Conservation (phyloP, 2,113 vertebrate genomes). For the Neomonachus schauinslandi region DNA sequence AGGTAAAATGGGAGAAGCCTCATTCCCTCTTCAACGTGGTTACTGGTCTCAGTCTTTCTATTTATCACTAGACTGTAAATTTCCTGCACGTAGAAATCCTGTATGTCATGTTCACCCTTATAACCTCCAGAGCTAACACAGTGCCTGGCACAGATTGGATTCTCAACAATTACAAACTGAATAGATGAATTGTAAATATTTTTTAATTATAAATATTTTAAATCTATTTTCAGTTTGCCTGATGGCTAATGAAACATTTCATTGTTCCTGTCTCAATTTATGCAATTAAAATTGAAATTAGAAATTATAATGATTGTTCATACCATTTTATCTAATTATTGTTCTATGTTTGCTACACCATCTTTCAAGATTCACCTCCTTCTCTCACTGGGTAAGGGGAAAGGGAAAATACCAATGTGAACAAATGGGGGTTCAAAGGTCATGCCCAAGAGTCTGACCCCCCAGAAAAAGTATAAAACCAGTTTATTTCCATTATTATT, state of each 20-base stretch:
- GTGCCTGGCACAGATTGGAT: neutral
- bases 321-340: constrained; percentile 1
- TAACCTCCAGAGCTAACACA: neutral
- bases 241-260: constrained; percentile 1
- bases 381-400: neutral
- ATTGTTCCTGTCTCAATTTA: neutral
- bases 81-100: neutral
- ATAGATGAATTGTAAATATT: constrained; percentile 36
- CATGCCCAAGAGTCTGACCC: neutral
- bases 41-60: neutral
- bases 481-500: neutral
- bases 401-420: neutral
- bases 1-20: neutral
- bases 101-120: neutral
- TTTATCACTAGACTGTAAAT: neutral
- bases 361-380: neutral
- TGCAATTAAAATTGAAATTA: neutral
- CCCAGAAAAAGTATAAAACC: neutral
- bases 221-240: constrained; percentile 33
- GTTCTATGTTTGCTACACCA: neutral
- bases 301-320: neutral
- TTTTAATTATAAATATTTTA: constrained; percentile 33
- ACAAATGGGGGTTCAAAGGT: neutral
- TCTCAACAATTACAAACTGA: neutral
- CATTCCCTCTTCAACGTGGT: neutral